Conservation (phyloP, 92 coral and sea anemone species). For the Parazoanthus darwini region DNA sequence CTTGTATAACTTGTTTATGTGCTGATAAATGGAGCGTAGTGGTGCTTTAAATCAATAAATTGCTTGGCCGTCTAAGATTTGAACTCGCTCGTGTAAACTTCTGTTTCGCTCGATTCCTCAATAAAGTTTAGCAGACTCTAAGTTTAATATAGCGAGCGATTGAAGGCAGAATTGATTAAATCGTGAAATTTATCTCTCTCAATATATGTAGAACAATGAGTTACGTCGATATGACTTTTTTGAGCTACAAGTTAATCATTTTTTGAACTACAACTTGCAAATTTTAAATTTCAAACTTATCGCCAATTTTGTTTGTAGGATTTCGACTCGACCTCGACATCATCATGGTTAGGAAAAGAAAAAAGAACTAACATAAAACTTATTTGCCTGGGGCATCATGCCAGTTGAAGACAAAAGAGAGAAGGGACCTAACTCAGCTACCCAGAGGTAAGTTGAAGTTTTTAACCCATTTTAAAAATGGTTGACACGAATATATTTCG, state of each 20-base stretch:
- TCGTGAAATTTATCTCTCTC: neutral
- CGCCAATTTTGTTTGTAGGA: slow-evolving; percentile 1
- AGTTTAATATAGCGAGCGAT: neutral
- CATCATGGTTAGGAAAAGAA: slow-evolving; percentile 39
- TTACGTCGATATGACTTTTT: neutral
- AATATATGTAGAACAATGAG: neutral
- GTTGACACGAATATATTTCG: neutral
- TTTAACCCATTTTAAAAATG: neutral
- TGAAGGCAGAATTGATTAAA: neutral
- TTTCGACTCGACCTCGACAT: slow-evolving; percentile 1
- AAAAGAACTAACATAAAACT: slow-evolving; percentile 12
- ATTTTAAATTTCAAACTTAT: neutral
- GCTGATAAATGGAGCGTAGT: slow-evolving; percentile 19
- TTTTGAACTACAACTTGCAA: neutral
- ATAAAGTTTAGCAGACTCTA: too few species aligned
- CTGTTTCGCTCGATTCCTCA: neutral
- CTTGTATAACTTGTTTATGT: slow-evolving; percentile 21
- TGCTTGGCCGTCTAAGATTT: neutral
- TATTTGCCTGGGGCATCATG: slow-evolving; percentile 45
- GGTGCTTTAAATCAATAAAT: neutral
- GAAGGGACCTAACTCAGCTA: slow-evolving; percentile 53
- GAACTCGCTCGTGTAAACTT: neutral
- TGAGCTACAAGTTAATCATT: neutral
- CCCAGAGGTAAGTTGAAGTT: slow-evolving; percentile 51
- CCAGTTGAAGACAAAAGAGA: slow-evolving; percentile 78